Conservation (phyloP, 2,113 vertebrate species). For the Calyptommatus sinebrachiatus region DNA sequence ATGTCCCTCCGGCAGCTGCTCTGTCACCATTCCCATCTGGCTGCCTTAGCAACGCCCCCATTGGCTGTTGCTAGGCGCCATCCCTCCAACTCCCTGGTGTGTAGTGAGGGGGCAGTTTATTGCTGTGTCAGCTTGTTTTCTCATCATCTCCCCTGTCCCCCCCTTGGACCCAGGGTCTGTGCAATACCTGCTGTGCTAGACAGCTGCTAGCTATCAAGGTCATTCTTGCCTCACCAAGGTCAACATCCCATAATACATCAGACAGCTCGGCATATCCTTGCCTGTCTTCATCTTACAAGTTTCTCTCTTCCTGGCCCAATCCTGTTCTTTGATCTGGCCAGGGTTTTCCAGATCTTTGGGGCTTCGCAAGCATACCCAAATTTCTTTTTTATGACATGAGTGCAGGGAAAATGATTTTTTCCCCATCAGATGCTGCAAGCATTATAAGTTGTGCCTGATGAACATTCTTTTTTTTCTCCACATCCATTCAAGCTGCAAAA, state of each 20-base stretch:
- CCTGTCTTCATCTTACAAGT: not conserved
- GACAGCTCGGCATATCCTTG: not conserved
- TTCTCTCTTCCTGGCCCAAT: not conserved
- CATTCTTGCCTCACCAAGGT: not conserved
- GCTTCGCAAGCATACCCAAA: no score
- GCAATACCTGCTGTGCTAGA: not conserved
- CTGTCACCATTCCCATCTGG: not conserved
- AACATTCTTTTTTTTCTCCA: no score
- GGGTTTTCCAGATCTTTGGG: no score
- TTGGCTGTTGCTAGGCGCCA: slow-evolving; percentile 21
- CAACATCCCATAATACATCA: not conserved
- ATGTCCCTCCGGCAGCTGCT: not conserved
- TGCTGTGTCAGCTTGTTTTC: slow-evolving; percentile 25
- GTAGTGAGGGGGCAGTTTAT: not conserved
- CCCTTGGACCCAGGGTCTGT: not conserved
- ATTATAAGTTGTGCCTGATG: no score
- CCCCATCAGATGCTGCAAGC: no score
- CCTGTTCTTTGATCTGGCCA: no score
- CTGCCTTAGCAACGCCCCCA: slow-evolving; percentile 34
- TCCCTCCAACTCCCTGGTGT: not conserved
- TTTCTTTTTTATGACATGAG: no score
- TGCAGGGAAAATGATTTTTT: no score
- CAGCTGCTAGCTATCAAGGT: slow-evolving; percentile 17
- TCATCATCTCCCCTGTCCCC: not conserved
- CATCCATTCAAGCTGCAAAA: no score